Percentiles rank a stretch among this genome's conserved stretches.
Evolutionary conservation across 2,888 invertebrate genomes (phyloP).

Genomic region (Pasiphila rectangulata): DNA sequence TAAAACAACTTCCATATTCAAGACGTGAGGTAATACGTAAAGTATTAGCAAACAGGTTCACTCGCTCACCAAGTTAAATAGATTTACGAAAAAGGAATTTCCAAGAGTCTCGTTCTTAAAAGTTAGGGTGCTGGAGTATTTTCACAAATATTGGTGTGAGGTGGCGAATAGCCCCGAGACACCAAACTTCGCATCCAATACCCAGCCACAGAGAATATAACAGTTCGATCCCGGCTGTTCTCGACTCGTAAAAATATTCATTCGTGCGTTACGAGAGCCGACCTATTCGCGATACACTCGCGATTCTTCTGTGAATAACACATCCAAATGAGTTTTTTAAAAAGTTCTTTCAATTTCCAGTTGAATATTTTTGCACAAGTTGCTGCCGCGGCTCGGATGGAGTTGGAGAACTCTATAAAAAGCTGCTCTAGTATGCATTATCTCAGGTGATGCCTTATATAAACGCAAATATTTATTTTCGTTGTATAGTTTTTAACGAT

Average conservation of each 20-base stretch:
- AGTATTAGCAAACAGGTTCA: constrained; percentile 28
- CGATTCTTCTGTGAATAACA: constrained; percentile 14
- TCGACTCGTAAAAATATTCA: constrained; percentile 66
- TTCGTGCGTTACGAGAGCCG: constrained; percentile 52
- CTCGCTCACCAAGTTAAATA: constrained; percentile 35
- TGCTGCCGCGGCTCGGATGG: neutral
- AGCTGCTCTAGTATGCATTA: too few species aligned
- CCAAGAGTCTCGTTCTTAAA: constrained; percentile 48
- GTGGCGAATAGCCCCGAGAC: constrained; percentile 47
- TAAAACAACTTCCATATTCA: constrained; percentile 21
- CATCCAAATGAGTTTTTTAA: constrained; percentile 15
- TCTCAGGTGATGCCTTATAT: too few species aligned
- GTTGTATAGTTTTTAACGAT: too few species aligned
- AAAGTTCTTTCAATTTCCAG: constrained; percentile 7
- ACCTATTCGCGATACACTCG: constrained; percentile 26
- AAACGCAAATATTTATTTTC: too few species aligned
- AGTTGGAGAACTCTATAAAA: neutral
- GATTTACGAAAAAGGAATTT: constrained; percentile 45
- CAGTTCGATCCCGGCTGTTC: constrained; percentile 40
- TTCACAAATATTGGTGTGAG: constrained; percentile 63
- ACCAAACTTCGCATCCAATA: constrained; percentile 49
- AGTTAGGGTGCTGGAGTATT: constrained; percentile 57
- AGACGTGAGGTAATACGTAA: constrained; percentile 24
- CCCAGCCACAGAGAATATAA: constrained; percentile 15
- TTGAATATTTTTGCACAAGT: constrained; percentile 3